Evolutionary conservation across 2,797 vertebrate genomes (phyloP).

Genomic region (Paratrypauchen microcephalus): DNA sequence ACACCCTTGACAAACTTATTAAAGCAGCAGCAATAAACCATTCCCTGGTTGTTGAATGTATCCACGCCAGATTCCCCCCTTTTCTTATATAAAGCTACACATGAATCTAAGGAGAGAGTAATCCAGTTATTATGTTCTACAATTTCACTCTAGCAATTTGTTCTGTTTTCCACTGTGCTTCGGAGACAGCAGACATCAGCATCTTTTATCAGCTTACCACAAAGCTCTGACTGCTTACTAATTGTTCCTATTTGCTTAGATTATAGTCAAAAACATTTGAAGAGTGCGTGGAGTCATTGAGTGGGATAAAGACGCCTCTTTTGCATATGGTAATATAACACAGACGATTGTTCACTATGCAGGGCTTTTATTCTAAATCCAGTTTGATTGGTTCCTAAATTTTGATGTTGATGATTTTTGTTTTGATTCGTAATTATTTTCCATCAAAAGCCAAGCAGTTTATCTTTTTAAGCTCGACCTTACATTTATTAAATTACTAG

Average conservation of each 20-base stretch:
- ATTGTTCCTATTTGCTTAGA: conserved; percentile 51
- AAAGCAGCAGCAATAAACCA: not conserved
- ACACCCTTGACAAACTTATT: too few species aligned
- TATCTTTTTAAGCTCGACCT: conserved; percentile 15
- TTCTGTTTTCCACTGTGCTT: conserved; percentile 12
- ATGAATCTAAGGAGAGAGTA: conserved; percentile 10
- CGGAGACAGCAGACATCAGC: conserved; percentile 18
- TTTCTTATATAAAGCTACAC: conserved; percentile 5
- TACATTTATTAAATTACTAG: too few species aligned
- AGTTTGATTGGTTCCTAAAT: conserved; percentile 36
- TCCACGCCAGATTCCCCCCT: not conserved
- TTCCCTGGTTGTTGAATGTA: conserved; percentile 1
- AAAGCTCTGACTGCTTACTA: conserved; percentile 28
- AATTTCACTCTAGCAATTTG: not conserved
- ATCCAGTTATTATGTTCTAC: conserved; percentile 18
- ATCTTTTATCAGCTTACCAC: conserved; percentile 24
- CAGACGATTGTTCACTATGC: conserved; percentile 45
- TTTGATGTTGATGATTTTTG: conserved; percentile 2
- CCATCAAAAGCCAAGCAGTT: conserved; percentile 39
- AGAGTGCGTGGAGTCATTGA: conserved; percentile 33
- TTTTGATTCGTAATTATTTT: conserved; percentile 38
- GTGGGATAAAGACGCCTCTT: conserved; percentile 36
- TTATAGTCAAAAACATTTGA: conserved; percentile 53
- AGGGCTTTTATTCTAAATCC: conserved; percentile 25
- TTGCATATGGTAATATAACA: conserved; percentile 53